Percentiles rank a stretch among this genome's conserved stretches.
Evolutionary conservation across 1,140 invertebrate genomes (phyloP).

Genomic region (Pararge aegeria): DNA sequence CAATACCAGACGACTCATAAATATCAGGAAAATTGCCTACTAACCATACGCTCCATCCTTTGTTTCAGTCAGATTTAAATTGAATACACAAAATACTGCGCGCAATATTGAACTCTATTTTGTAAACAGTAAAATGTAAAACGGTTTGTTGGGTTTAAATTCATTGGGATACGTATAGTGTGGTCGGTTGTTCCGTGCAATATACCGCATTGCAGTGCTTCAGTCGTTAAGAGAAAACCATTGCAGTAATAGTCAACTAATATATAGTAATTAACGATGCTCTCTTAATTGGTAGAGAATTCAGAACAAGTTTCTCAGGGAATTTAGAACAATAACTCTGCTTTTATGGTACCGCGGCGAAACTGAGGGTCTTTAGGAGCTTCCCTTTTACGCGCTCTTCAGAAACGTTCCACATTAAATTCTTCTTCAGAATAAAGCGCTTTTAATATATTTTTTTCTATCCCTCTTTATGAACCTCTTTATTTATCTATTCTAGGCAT

Average conservation of each 20-base stretch:
- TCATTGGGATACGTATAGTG: slow-evolving; percentile 30
- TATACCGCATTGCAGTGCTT: slow-evolving; percentile 43
- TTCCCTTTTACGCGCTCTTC: not conserved
- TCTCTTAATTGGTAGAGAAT: slow-evolving; percentile 37
- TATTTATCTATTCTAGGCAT: no score
- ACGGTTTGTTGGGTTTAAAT: slow-evolving; percentile 26
- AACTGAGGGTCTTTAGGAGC: not conserved
- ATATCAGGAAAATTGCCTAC: slow-evolving; percentile 34
- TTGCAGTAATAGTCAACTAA: slow-evolving; percentile 42
- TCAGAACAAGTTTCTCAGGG: slow-evolving; percentile 18
- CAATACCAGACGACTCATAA: slow-evolving; percentile 24
- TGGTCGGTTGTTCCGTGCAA: slow-evolving; percentile 32
- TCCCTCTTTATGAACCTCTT: no score
- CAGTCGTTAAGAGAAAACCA: slow-evolving; percentile 40
- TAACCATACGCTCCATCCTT: slow-evolving; percentile 31
- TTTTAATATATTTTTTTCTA: no score
- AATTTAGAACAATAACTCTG: slow-evolving; percentile 16
- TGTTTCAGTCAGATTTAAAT: slow-evolving; percentile 26
- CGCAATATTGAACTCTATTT: slow-evolving; percentile 24
- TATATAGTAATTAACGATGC: slow-evolving; percentile 44
- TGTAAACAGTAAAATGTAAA: slow-evolving; percentile 32
- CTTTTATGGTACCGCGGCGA: slow-evolving; percentile 4
- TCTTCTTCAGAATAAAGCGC: not conserved
- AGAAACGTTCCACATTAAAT: not conserved
- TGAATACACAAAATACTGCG: slow-evolving; percentile 10